Percentiles rank a stretch among this genome's conserved stretches.
phyloP scores from a whole-genome alignment of 2,888 invertebrate genomes.

The Meloe dianella region DNA sequence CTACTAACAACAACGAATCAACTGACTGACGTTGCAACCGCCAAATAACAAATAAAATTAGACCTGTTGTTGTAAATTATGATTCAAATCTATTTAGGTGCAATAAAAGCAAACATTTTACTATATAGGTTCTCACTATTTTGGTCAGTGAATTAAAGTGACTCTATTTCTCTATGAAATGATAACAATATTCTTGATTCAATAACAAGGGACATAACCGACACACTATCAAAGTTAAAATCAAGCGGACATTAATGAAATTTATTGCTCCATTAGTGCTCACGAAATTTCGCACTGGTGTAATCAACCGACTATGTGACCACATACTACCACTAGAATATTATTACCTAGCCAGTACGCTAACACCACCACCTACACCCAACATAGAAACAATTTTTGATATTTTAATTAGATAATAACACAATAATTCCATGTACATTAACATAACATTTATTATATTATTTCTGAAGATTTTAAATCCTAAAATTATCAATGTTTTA shows the following conservation, averaged over 20 bases:
- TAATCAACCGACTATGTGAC: constrained; percentile 22
- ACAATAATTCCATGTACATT: background rate
- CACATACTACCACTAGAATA: constrained; percentile 5
- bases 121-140: too few relatives aligned
- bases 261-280: constrained; percentile 35
- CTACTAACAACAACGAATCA: background rate
- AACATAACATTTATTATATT: background rate
- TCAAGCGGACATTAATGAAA: constrained; percentile 34
- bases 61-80: background rate
- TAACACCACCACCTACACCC: background rate
- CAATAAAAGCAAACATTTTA: background rate
- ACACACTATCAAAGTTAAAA: constrained; percentile 35
- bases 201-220: constrained; percentile 33
- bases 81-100: background rate
- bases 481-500: too few relatives aligned
- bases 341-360: background rate
- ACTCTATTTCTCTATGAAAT: background rate
- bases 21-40: background rate
- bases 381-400: background rate
- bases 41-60: background rate
- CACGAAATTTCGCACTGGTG: constrained; percentile 28
- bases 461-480: too few relatives aligned
- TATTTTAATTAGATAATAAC: background rate
- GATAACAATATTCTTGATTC: constrained; percentile 31
- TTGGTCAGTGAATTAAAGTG: too few relatives aligned